phyloP scores from a whole-genome alignment of 2,113 vertebrate genomes.

The Siniperca knerii region DNA sequence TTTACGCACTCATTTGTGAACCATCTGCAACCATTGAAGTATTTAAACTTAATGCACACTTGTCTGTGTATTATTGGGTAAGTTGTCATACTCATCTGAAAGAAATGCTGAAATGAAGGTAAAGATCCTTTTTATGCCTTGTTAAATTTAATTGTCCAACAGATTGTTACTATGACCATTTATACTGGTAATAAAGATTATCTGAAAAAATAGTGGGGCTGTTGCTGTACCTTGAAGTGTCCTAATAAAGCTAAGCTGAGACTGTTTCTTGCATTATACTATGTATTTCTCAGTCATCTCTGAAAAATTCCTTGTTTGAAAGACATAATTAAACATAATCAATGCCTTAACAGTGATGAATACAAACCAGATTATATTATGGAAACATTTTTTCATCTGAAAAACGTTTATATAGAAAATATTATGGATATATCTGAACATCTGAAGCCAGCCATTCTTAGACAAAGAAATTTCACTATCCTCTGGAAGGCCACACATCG shows the following conservation, averaged over 20 bases:
- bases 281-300: background rate
- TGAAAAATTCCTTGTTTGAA: background rate
- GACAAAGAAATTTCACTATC: constrained; percentile 34
- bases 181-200: background rate
- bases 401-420: background rate
- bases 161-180: background rate
- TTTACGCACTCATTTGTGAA: background rate
- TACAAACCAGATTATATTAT: background rate
- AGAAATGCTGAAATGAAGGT: background rate
- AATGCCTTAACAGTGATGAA: background rate
- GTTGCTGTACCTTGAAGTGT: background rate
- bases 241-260: background rate
- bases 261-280: background rate
- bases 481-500: constrained; percentile 53
- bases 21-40: background rate
- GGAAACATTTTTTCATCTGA: background rate
- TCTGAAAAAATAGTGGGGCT: background rate
- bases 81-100: background rate
- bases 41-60: background rate
- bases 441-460: constrained; percentile 21
- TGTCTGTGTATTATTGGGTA: background rate
- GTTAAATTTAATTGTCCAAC: background rate
- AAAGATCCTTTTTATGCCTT: background rate
- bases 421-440: constrained; percentile 21
- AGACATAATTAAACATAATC: background rate